Conservation (phyloP, 1,140 invertebrate genomes). For the Hesperophylax magnus region DNA sequence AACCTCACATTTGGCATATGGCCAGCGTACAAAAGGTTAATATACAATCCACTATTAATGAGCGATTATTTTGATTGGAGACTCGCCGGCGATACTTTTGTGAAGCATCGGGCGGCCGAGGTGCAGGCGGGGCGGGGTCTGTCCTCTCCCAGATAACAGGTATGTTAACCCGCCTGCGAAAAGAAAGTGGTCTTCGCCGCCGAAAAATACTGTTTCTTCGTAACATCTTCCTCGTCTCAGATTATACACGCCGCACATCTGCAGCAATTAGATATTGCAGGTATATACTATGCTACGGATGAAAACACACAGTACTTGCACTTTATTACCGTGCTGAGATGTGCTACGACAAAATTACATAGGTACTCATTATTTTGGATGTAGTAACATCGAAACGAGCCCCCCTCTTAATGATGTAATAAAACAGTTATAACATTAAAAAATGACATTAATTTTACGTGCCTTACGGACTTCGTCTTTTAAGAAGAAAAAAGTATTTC, state of each 20-base stretch:
- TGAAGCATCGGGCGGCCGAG: not conserved
- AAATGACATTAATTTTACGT: not conserved
- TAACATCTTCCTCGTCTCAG: not conserved
- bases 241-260: not conserved
- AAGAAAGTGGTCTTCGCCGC: not conserved
- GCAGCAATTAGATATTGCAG: not conserved
- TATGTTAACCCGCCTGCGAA: conserved; percentile 1
- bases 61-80: not conserved
- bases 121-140: not conserved
- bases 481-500: too few species aligned
- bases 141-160: not conserved
- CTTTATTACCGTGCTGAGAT: too few species aligned
- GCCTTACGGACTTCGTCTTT: too few species aligned
- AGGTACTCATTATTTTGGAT: too few species aligned
- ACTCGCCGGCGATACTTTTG: not conserved
- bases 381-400: too few species aligned
- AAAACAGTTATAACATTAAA: too few species aligned
- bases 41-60: not conserved
- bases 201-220: not conserved
- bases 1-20: too few species aligned
- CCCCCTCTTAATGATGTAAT: too few species aligned
- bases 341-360: too few species aligned
- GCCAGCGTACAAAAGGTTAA: too few species aligned
- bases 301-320: too few species aligned
- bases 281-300: too few species aligned